Conservation (phyloP, 2,113 vertebrate genomes). For the Rostratula benghalensis region DNA sequence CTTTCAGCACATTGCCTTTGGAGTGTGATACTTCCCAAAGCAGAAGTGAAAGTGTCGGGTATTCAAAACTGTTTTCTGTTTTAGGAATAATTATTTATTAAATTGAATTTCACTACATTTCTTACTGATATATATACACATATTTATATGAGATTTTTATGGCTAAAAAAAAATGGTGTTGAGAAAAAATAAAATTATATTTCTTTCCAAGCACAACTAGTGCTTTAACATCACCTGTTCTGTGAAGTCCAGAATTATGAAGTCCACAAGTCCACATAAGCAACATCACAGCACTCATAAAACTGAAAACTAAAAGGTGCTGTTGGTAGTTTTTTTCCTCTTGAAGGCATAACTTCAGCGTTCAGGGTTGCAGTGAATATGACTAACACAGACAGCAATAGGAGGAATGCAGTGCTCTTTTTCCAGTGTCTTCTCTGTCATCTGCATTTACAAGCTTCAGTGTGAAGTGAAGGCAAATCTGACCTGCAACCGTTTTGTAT, state of each 20-base stretch:
- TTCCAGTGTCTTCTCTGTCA: conserved; percentile 16
- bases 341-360: neutral
- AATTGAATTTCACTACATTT: neutral
- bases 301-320: neutral
- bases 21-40: conserved; percentile 27
- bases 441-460: neutral
- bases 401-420: neutral
- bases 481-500: neutral
- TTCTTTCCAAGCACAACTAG: neutral
- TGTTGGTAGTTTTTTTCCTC: accelerated
- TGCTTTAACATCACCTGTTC: neutral
- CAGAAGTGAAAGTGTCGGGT: neutral
- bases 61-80: neutral
- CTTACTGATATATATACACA: neutral
- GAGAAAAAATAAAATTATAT: neutral
- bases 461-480: neutral
- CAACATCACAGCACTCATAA: neutral
- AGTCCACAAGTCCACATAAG: neutral
- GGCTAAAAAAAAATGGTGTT: neutral
- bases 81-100: conserved; percentile 11
- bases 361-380: neutral
- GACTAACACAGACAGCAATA: neutral
- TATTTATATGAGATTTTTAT: neutral
- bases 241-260: neutral
- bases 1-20: conserved; percentile 31